Evolutionary conservation across 1,140 invertebrate genomes (phyloP).

Genomic region (Drosophila pruinosa): DNA sequence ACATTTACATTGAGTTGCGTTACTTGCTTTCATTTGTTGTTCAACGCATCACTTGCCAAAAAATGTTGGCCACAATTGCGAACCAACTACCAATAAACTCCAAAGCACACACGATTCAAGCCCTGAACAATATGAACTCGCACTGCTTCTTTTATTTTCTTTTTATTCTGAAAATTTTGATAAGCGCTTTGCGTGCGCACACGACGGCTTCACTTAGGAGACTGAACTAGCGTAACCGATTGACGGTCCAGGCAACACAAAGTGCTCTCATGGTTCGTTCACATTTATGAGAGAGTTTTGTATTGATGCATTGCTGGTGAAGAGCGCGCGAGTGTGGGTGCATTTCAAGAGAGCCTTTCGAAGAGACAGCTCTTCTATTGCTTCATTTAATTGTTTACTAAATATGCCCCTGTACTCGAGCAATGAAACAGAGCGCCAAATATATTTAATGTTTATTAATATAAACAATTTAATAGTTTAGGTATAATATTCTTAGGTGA

Average conservation of each 20-base stretch:
- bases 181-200: constrained; percentile 42
- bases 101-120: constrained; percentile 22
- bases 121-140: constrained; percentile 22
- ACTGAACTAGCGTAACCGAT: constrained; percentile 36
- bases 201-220: constrained; percentile 31
- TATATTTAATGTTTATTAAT: neutral
- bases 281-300: neutral
- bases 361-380: neutral
- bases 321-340: constrained; percentile 1
- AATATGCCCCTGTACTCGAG: neutral
- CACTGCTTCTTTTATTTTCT: constrained; percentile 3
- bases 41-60: constrained; percentile 68
- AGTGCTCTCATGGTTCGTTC: neutral
- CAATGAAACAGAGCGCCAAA: neutral
- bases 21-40: constrained; percentile 53
- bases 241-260: neutral
- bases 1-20: constrained; percentile 75
- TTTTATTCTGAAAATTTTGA: neutral
- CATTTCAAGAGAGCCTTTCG: neutral
- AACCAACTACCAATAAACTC: constrained; percentile 33
- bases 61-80: constrained; percentile 46
- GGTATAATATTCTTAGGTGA: too few species aligned
- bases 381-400: neutral
- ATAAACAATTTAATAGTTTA: neutral
- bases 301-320: neutral